Evolutionary conservation across 2,888 invertebrate genomes (phyloP), one percentile per base, ranked within the genome.

Genomic region (Poecilus cupreus): DNA sequence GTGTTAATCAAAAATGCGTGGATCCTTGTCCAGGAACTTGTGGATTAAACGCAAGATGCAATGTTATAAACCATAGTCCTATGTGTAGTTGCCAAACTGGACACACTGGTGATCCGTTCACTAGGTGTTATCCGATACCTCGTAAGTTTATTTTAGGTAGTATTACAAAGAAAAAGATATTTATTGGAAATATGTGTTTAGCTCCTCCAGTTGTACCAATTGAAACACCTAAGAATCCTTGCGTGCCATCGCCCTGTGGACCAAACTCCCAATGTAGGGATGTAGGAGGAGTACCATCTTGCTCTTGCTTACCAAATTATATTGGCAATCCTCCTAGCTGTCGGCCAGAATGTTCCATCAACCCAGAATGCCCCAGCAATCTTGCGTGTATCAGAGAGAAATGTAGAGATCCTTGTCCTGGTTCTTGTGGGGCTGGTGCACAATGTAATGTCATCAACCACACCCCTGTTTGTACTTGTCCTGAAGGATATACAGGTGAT

Each of bases 341-440:
- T 87, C 91, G 94, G 24, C 95, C 95, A 2, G 95, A 95, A 88
- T 96, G 96, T 86, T 91, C 92, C 26, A 92, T 94, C 82, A 94
- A 93, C 86, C 91, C 94, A 0, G 94, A 95, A 86, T 95, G 95
- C 87, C 88, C 93, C 3, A 93, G 92, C 84, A 93, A 93, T 83
- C 89, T 91, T 85, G 94, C 95, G 10, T 95, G 95, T 85, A 93
- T 93, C 60, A 93, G 92, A 87, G 92, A 93, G 86, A 93, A 93
- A 87, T 95, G 95, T 88, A 89, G 91, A 68, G 93, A 95, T 88
- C 95, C 95, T 1, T 95, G 96, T 85, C 93, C 93, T 8, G 94
- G 94, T 51, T 92, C 93, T 4, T 96, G 96, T 87, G 96, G 95
- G 13, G 87, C 92, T 79, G 92, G 92, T 84, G 94, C 95, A 0